Evolutionary conservation across 2,888 invertebrate genomes (phyloP).

Genomic region (Coecobrya sp.): DNA sequence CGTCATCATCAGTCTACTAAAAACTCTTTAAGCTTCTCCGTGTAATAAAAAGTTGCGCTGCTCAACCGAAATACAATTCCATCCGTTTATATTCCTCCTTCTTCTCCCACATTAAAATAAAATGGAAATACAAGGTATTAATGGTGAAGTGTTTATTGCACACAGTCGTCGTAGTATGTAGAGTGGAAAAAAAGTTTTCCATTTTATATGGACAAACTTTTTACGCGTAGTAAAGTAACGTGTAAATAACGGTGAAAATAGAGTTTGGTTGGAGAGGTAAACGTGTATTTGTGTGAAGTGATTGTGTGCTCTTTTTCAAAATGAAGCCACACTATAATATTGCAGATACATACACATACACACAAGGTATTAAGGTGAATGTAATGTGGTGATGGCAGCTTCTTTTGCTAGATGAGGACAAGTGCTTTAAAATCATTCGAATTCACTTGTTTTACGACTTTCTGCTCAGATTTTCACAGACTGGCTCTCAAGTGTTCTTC

Average conservation of each 20-base stretch:
- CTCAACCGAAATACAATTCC: not conserved
- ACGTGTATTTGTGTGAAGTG: conserved; percentile 2
- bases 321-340: not conserved
- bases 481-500: conserved; percentile 52
- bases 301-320: not conserved
- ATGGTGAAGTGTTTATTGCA: conserved; percentile 74
- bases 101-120: conserved; percentile 39
- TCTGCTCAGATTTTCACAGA: conserved; percentile 62
- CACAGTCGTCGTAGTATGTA: conserved; percentile 37
- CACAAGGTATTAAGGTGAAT: conserved; percentile 34
- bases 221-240: conserved; percentile 21
- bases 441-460: conserved; percentile 77
- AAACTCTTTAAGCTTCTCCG: conserved; percentile 26
- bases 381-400: conserved; percentile 29
- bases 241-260: conserved; percentile 57
- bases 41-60: conserved; percentile 43
- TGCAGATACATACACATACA: not conserved
- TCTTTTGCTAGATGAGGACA: conserved; percentile 15
- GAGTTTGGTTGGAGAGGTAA: not conserved
- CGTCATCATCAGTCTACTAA: conserved; percentile 35
- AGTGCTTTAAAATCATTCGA: conserved; percentile 74
- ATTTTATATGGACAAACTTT: conserved; percentile 42
- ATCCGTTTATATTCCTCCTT: conserved; percentile 7
- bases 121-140: conserved; percentile 57
- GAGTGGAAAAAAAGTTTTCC: conserved; percentile 44